Base-by-base conservation (phyloP, 2,888 invertebrate genomes). In the Romanomermis culicivorax region DNA sequence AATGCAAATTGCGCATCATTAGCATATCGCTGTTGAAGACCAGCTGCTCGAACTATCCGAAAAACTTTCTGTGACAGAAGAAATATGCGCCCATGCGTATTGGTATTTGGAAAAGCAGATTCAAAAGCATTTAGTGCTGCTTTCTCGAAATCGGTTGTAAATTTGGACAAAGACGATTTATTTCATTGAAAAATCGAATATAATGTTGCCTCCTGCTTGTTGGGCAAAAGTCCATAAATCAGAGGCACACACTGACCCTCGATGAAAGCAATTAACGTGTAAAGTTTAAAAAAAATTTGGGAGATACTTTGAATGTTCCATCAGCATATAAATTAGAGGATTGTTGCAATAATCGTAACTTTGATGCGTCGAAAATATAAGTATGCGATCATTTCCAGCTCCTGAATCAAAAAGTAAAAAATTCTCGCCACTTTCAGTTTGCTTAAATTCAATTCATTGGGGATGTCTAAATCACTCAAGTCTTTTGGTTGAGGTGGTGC, bases 231-330 rank as follows among this genome's bases (percentile, higher is more conserved):
- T 17, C 20, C 53, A 20, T 27, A 53, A 4, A 53, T 26, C 2
- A 49, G 17, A 3, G 53, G 53, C 14, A 53, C 17, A 11, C n/a
- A 17, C 4, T 20, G 4, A 42, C 27, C 26, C 3, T 42, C 17
- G 24, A 50, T 47, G 29, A 53, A 50, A 17, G 11, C 26, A 53
- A 50, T 45, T 17, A 53, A 14, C 11, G 53, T 53, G 26, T 53
- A 53, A 7, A 53, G 26, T 25, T 53, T 45, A 4, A 14, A 23
- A 47, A 53, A 53, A 17, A 36, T 47, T 20, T 48, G 2, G 53
- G 53, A 3, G 17, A 3, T 17, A 26, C 30, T 42, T 53, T 53
- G 29, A 53, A 53, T 4, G 30, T 43, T 14, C 52, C 52, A 26
- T 52, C 52, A 11, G 20, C 42, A 26, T 36, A 25, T 25, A n/a